Percentiles rank a stretch among this genome's conserved stretches.
Evolutionary conservation across 2,888 invertebrate genomes (phyloP).

Genomic region (Drosophila niveifrons): DNA sequence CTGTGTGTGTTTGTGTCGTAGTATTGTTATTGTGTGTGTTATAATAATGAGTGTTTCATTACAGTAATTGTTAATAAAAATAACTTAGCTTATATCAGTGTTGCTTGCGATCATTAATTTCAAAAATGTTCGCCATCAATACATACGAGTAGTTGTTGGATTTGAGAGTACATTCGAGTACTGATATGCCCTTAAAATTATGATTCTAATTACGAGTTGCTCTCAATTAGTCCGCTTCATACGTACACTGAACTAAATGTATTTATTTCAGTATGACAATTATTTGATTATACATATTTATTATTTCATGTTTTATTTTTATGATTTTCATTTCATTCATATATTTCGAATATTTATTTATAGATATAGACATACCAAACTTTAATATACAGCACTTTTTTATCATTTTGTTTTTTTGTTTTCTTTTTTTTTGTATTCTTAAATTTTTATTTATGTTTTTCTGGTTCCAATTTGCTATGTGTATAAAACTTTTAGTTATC

Average conservation of each 20-base stretch:
- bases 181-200: slow-evolving; percentile 56
- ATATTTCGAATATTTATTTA: slow-evolving; percentile 59
- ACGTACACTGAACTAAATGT: slow-evolving; percentile 41
- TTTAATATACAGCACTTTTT: slow-evolving; percentile 63
- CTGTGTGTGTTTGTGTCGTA: slow-evolving; percentile 48
- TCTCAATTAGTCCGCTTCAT: slow-evolving; percentile 26
- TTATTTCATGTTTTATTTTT: slow-evolving; percentile 34
- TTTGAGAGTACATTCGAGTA: slow-evolving; percentile 26
- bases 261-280: slow-evolving; percentile 49
- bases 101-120: slow-evolving; percentile 64
- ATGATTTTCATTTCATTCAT: slow-evolving; percentile 36
- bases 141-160: slow-evolving; percentile 17
- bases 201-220: slow-evolving; percentile 33
- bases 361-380: slow-evolving; percentile 81
- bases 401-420: slow-evolving; percentile 12
- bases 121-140: slow-evolving; percentile 51
- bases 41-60: slow-evolving; percentile 57
- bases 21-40: slow-evolving; percentile 10
- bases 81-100: slow-evolving; percentile 79
- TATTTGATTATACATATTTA: slow-evolving; percentile 53
- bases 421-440: slow-evolving; percentile 29
- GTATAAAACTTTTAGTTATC: slow-evolving; percentile 71
- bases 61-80: slow-evolving; percentile 64
- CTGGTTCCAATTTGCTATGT: slow-evolving; percentile 69
- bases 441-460: slow-evolving; percentile 21